Evolutionary conservation across 2,888 invertebrate species (phyloP), one percentile per base, ranked within the genome.

Genomic region (Colletes collaris): DNA sequence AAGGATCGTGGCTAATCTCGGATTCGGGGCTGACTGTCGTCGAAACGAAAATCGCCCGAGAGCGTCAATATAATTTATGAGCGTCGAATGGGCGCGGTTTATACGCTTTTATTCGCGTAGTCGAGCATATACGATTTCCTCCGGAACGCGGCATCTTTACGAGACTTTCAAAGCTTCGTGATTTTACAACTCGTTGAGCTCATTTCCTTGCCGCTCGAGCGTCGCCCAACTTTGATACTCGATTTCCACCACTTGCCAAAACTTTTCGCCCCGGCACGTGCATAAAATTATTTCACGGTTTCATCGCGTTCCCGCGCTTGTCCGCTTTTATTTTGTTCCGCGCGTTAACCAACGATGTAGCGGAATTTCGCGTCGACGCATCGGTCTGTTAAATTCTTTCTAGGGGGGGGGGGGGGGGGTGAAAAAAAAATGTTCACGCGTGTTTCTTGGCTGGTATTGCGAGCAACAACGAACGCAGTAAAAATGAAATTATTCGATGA

Each of bases 151-250:
- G 86, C 80, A 86, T 86, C 85, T 88, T 89, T 86, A 87, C 86
- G 88, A 79, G 84, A 87, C 84, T 89, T 89, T 87, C 85, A 87
- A 84, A 89, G 87, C 85, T 86, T 79, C 84, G 82, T 85, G 87
- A 87, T 89, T 89, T 89, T 86, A 87, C 89, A 88, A 88, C 86
- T 89, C 89, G 87, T 88, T 88, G 87, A 84, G 84, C 88, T 87
- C 88, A 86, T 87, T 88, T 89, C 87, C 88, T 88, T 81, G 77
- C 78, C 86, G 81, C 80, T 82, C 74, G 58, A 67, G 66, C 73
- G 70, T 76, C 81, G 82, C 75, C 73, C 73, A 87, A 87, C 87
- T 88, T 87, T 83, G 87, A 86, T 85, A 84, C 87, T 84, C 89
- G 86, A 88, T 88, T 87, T 84, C 83, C 89, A 75, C 78, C 80